Evolutionary conservation across 2,797 vertebrate species (phyloP).

Genomic region (Pipistrellus nathusii): DNA sequence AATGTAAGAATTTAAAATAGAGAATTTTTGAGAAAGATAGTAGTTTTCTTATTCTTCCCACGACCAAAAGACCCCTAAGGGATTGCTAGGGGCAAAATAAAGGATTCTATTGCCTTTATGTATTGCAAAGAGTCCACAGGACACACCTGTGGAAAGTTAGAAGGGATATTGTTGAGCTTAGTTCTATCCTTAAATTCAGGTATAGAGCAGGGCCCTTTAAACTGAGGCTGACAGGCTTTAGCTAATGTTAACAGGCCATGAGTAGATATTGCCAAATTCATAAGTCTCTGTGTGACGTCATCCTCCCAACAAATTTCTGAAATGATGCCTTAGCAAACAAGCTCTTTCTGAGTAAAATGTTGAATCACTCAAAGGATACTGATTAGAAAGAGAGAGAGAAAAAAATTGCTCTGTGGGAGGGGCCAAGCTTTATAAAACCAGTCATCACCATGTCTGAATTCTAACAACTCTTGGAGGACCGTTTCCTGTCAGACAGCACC

Average conservation of each 20-base stretch:
- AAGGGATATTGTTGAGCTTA: not conserved
- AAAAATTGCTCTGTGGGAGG: slow-evolving; percentile 79
- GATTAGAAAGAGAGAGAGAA: slow-evolving; percentile 54
- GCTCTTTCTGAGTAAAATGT: slow-evolving; percentile 75
- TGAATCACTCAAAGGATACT: slow-evolving; percentile 80
- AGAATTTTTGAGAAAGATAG: not conserved
- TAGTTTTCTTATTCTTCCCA: not conserved
- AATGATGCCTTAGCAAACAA: slow-evolving; percentile 37
- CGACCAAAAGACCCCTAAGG: not conserved
- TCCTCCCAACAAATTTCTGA: slow-evolving; percentile 57
- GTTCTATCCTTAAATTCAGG: not conserved
- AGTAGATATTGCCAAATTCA: slow-evolving; percentile 61
- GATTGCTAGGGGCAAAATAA: not conserved
- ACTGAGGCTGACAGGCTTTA: not conserved
- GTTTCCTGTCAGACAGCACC: slow-evolving; percentile 15
- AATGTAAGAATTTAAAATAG: slow-evolving; percentile 12
- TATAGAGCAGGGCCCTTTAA: not conserved
- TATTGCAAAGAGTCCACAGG: not conserved
- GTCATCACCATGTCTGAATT: not conserved
- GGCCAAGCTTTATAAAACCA: slow-evolving; percentile 82
- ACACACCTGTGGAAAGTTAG: not conserved
- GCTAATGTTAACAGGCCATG: slow-evolving; percentile 17
- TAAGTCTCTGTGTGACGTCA: slow-evolving; percentile 76
- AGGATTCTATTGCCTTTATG: not conserved
- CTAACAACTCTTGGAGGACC: slow-evolving; percentile 1